Percentiles rank a stretch among this genome's conserved stretches.
Evolutionary conservation across 2,797 vertebrate genomes (phyloP).

Genomic region (Thunnus albacares): DNA sequence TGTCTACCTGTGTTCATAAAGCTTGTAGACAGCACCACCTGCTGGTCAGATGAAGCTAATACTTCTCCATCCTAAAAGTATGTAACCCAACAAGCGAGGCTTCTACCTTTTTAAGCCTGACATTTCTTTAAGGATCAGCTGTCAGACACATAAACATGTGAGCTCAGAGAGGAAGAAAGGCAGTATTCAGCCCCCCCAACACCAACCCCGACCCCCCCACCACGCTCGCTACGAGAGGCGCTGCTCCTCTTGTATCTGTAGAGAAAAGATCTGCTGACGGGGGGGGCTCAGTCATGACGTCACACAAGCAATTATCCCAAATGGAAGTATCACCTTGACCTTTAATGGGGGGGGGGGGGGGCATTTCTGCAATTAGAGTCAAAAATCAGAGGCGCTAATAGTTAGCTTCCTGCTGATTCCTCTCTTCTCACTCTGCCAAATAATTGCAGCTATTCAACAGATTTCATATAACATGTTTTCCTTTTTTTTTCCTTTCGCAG

Average conservation of each 20-base stretch:
- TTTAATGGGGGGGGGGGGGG: background rate
- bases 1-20: background rate
- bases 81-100: background rate
- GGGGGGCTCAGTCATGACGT: background rate
- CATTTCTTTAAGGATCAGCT: conserved; percentile 9
- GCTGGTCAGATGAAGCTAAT: conserved; percentile 34
- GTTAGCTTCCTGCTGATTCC: background rate
- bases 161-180: conserved; percentile 12
- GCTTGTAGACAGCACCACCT: conserved; percentile 44
- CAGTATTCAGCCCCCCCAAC: conserved; percentile 2
- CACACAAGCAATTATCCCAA: background rate
- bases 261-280: background rate
- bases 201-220: background rate
- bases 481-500: conserved; percentile 67
- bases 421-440: background rate
- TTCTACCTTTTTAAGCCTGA: background rate
- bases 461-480: rapidly evolving
- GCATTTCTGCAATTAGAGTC: background rate
- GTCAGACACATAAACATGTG: background rate
- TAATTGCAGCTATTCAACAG: background rate
- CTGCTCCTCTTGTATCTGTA: conserved; percentile 3
- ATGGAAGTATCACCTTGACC: background rate
- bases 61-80: background rate
- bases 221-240: background rate
- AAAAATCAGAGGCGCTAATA: background rate